Evolutionary conservation across 2,888 invertebrate species (phyloP).

Genomic region (Agapostemon virescens): DNA sequence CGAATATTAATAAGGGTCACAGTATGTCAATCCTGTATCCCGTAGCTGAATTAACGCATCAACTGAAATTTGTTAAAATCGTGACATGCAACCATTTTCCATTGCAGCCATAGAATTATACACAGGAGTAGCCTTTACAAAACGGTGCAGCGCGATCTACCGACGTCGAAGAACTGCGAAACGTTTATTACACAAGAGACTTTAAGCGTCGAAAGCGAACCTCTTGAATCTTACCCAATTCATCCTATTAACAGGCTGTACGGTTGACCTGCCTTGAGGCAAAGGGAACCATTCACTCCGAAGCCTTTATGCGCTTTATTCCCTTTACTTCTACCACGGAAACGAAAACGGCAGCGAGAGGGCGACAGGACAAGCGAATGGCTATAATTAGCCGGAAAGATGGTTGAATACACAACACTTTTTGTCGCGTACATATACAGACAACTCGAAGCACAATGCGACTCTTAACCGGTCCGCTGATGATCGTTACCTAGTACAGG

Average conservation of each 20-base stretch:
- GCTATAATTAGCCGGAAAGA: constrained; percentile 57
- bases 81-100: too few species aligned
- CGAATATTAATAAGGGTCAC: too few species aligned
- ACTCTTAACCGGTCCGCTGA: neutral
- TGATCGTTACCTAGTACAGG: neutral
- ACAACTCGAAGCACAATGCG: neutral
- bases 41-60: too few species aligned
- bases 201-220: constrained; percentile 54
- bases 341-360: constrained; percentile 40
- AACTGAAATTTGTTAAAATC: too few species aligned
- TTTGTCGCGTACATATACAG: neutral
- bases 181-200: constrained; percentile 52
- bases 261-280: constrained; percentile 55
- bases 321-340: constrained; percentile 43
- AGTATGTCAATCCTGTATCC: too few species aligned
- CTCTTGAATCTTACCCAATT: constrained; percentile 59
- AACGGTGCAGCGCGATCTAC: constrained; percentile 2
- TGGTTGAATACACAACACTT: neutral
- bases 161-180: constrained; percentile 17
- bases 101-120: too few species aligned
- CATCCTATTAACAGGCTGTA: constrained; percentile 56
- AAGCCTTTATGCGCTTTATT: constrained; percentile 52
- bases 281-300: constrained; percentile 50
- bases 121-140: constrained; percentile 27
- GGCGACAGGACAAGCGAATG: constrained; percentile 21